Base-by-base conservation (phyloP, 2,113 vertebrate species). In the Lota lota region DNA sequence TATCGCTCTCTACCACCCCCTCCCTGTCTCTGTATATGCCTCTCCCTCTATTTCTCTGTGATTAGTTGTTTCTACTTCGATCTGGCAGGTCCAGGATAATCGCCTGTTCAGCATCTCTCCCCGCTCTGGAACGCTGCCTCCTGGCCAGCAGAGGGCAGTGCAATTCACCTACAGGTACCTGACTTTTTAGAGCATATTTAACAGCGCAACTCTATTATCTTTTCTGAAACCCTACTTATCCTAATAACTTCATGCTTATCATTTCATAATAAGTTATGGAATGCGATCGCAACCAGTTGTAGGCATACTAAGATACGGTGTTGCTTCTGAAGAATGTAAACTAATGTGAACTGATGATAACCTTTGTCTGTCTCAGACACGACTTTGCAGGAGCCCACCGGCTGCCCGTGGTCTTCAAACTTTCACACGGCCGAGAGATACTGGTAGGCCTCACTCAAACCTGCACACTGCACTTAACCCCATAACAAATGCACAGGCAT, bases 401-500 rank as follows among this genome's bases (percentile, higher is more conserved):
- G 0, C 89, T 98, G 61, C 94, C 95, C 1, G 93, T 98, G 51
- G 79, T 97, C 57, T 87, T 98, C 81, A 98, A 96, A 88, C 83
- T 96, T 68, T 96, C 93, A 58, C 81, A 94, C n/a, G 95, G 96
- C 73, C 93, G 91, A 84, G 95, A 98, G 88, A 93, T 98, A 78
- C 85, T 95, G 94, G 97, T 99, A 94, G 95, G 61, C 11, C 22
- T 1, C 57, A 14, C 47, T 65, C 28, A 16, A 14, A 19, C 6
- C 21, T 22, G 20, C 58, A 60, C 8, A 16, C 22, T 16, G 17
- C 6, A 21, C 8, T 59, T 59, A 8, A 20, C 21, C 19, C 19
- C n/a, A 15, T 22, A 15, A 16, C 59, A 19, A 20, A 21, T 19
- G 20, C 58, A 19, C 20, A 12, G 51, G 17, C 28, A 33, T 47